Conservation (phyloP, 2,113 vertebrate genomes). For the Antigone vipio region DNA sequence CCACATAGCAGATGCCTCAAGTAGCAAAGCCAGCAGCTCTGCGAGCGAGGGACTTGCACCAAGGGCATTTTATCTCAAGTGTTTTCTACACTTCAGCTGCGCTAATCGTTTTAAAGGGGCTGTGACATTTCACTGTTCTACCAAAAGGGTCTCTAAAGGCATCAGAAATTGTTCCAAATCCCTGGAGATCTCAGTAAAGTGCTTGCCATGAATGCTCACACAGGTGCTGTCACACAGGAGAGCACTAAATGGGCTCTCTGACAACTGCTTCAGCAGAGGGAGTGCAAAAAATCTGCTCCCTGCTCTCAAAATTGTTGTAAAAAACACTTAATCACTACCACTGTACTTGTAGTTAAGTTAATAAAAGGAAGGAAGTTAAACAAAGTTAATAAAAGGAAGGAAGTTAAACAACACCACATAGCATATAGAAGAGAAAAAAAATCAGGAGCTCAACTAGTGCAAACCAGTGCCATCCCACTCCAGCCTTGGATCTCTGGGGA, state of each 20-base stretch:
- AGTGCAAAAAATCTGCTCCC: neutral
- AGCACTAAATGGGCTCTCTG: neutral
- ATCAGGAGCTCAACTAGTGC: neutral
- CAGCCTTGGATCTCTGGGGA: neutral
- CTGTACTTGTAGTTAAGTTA: neutral
- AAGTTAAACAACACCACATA: neutral
- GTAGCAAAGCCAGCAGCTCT: neutral
- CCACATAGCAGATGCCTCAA: neutral
- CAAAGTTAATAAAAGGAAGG: neutral
- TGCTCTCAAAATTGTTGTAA: neutral
- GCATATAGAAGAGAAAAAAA: neutral
- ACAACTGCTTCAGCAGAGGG: neutral
- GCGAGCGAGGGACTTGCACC: neutral
- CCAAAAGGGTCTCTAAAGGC: constrained; percentile 13
- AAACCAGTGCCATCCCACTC: neutral
- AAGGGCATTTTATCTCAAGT: neutral
- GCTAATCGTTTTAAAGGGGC: neutral
- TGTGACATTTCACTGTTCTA: constrained; percentile 35
- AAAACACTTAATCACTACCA: neutral
- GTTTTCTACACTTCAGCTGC: neutral
- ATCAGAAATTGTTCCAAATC: neutral
- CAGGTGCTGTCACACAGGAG: neutral
- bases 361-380: neutral
- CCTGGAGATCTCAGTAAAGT: neutral
- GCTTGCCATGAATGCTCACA: neutral